Conservation (phyloP, 2,113 vertebrate species). For the Chlorodrepanis virens region DNA sequence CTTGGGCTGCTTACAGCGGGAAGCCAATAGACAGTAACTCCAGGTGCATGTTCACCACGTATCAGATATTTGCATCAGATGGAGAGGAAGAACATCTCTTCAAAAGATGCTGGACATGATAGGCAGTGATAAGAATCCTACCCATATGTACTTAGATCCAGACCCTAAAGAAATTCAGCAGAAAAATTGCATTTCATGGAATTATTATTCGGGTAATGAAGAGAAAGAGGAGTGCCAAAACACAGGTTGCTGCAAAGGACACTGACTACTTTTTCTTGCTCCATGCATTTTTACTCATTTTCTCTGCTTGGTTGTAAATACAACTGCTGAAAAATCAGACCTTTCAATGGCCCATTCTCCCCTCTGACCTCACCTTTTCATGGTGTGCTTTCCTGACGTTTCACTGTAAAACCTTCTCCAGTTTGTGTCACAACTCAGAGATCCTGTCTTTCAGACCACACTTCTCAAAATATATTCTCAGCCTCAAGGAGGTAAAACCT, state of each 20-base stretch:
- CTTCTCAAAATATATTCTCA: neutral
- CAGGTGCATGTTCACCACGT: fast-evolving
- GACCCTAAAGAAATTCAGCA: neutral
- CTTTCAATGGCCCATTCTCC: neutral
- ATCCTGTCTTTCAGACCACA: neutral
- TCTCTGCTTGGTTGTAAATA: neutral
- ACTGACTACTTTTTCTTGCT: neutral
- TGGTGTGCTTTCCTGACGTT: neutral
- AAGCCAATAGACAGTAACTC: neutral
- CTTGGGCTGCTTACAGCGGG: neutral
- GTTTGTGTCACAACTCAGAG: neutral
- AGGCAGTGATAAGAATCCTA: neutral
- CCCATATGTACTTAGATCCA: neutral
- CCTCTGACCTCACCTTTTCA: neutral
- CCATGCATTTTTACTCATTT: neutral
- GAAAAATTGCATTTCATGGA: neutral
- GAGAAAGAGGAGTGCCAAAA: neutral
- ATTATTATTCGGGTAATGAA: neutral
- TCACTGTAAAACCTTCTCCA: neutral
- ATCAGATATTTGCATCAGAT: neutral
- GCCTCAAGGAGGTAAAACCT: neutral
- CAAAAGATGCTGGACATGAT: neutral
- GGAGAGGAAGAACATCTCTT: neutral
- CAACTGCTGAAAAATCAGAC: neutral
- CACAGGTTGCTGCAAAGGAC: neutral